These are phyloP conservation scores for Amphilophus citrinellus DNA, from an alignment of 2,113 vertebrate species.

Conservation along the genomic window DNA sequence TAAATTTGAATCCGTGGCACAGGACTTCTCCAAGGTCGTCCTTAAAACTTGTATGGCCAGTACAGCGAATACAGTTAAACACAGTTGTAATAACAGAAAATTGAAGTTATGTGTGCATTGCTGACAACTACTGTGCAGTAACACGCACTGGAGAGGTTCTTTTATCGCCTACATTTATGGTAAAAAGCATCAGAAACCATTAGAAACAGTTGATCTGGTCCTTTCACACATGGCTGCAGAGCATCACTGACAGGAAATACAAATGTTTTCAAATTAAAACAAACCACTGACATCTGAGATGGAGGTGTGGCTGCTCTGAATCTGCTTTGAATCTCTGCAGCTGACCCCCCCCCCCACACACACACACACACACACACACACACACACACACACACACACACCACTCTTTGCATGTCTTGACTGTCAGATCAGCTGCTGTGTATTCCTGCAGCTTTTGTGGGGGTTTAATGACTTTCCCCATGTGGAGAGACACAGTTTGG, in stretches of 20 bases:
- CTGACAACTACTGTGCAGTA: neutral
- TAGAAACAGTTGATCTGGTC: neutral
- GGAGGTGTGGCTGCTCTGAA: constrained; percentile 4
- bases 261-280: constrained; percentile 38
- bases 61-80: neutral
- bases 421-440: constrained; percentile 35
- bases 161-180: neutral
- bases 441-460: constrained; percentile 21
- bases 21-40: too few relatives aligned
- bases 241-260: neutral
- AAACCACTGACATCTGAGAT: constrained; percentile 30
- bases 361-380: neutral
- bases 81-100: neutral
- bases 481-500: constrained; percentile 61
- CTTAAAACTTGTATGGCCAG: neutral
- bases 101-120: neutral
- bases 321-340: constrained; percentile 32
- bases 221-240: neutral
- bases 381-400: neutral
- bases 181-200: neutral
- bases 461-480: constrained; percentile 52
- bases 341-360: neutral
- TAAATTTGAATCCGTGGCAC: too few relatives aligned
- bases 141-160: too few relatives aligned
- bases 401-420: neutral